These are phyloP conservation scores for Flexamia atlantica DNA, from an alignment of 2,888 invertebrate species.

Conservation along the genomic window DNA sequence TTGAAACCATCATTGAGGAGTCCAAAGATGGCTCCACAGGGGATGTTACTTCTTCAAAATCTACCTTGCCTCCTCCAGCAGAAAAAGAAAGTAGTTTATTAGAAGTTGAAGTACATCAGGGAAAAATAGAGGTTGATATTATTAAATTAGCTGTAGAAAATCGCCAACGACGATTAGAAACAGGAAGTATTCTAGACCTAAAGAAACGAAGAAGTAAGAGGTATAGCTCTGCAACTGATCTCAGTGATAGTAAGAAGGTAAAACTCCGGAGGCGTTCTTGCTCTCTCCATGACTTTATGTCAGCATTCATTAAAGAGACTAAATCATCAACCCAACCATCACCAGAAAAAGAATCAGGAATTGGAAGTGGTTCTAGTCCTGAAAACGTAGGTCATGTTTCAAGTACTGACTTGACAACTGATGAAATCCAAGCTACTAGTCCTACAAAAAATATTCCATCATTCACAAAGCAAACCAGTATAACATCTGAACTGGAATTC, in stretches of 20 bases:
- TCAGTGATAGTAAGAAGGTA: neutral
- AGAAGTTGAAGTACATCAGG: neutral
- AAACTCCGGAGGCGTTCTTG: slow-evolving; percentile 24
- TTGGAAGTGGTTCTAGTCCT: neutral
- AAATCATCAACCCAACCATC: slow-evolving; percentile 8
- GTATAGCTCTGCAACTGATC: slow-evolving; percentile 26
- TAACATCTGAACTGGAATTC: neutral
- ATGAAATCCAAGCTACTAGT: neutral
- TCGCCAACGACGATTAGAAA: slow-evolving; percentile 37
- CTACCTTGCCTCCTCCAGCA: neutral
- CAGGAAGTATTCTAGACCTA: slow-evolving; percentile 38
- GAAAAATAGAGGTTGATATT: slow-evolving; percentile 1
- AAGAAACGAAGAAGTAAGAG: slow-evolving; percentile 28
- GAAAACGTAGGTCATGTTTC: neutral
- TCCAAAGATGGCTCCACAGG: neutral
- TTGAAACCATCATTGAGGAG: slow-evolving; percentile 22
- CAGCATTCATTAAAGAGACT: slow-evolving; percentile 2
- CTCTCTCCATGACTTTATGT: slow-evolving; percentile 36
- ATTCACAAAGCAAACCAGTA: neutral
- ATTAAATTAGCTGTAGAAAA: slow-evolving; percentile 26
- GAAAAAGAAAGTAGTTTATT: neutral
- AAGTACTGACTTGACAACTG: neutral
- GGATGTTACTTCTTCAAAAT: neutral
- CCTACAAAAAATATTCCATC: neutral
- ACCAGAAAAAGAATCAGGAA: slow-evolving; percentile 11